A percentile compares a stretch with the other conserved stretches of the same genome.
These are phyloP conservation scores for Drosophila aldrichi DNA, from an alignment of 2,888 invertebrate genomes.

Conservation along the genomic window DNA sequence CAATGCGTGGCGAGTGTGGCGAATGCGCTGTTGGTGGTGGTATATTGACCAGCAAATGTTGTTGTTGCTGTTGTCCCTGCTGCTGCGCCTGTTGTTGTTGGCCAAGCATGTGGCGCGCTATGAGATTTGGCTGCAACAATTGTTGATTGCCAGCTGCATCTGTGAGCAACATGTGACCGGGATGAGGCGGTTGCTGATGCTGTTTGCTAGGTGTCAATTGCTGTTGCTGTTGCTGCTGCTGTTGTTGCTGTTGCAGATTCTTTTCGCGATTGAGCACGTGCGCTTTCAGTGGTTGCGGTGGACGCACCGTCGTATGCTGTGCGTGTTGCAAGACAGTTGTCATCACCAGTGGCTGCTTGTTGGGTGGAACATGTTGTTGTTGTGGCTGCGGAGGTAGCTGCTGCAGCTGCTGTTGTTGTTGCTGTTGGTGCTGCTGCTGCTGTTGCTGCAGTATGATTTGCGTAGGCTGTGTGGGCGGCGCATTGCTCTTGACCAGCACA, in stretches of 20 bases:
- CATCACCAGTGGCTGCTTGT: slow-evolving; percentile 79
- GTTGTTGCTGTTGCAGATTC: slow-evolving; percentile 68
- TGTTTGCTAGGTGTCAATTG: slow-evolving; percentile 71
- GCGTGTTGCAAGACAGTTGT: slow-evolving; percentile 84
- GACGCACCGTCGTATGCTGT: slow-evolving; percentile 82
- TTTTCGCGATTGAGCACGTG: slow-evolving; percentile 87
- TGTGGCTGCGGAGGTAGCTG: slow-evolving; percentile 44
- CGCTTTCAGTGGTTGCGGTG: slow-evolving; percentile 88
- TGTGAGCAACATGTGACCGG: slow-evolving; percentile 74
- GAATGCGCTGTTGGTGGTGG: slow-evolving; percentile 81
- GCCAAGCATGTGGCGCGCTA: slow-evolving; percentile 66
- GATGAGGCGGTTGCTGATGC: slow-evolving; percentile 43
- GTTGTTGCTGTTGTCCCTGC: slow-evolving; percentile 68
- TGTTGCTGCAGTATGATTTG: slow-evolving; percentile 57
- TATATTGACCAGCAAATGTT: slow-evolving; percentile 83
- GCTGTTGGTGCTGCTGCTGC: slow-evolving; percentile 41
- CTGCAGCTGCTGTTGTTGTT: slow-evolving; percentile 40
- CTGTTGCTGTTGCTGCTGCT: slow-evolving; percentile 66
- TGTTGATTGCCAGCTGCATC: slow-evolving; percentile 76
- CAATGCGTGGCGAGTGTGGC: slow-evolving; percentile 69
- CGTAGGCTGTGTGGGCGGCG: slow-evolving; percentile 44
- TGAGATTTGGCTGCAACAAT: slow-evolving; percentile 74
- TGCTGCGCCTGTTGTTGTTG: slow-evolving; percentile 56
- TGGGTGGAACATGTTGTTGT: slow-evolving; percentile 49
- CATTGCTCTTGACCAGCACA: slow-evolving; percentile 82